These are phyloP conservation scores for Temnothorax nylanderi DNA, from an alignment of 1,140 invertebrate genomes.

Conservation along the genomic window DNA sequence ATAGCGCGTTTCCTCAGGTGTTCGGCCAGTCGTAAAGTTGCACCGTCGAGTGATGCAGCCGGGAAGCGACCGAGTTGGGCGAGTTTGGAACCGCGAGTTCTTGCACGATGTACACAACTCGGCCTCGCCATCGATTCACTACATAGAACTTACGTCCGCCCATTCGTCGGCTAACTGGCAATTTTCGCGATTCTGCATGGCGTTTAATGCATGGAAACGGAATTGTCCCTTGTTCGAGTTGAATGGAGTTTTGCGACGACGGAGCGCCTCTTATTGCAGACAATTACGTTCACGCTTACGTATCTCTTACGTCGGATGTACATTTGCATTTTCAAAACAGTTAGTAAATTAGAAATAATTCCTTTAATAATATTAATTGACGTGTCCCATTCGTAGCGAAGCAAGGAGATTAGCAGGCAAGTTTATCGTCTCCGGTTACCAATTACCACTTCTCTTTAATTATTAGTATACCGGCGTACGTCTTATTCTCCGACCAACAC, in stretches of 20 bases:
- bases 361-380: background rate
- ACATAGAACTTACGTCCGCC: constrained; percentile 5
- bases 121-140: constrained; percentile 21
- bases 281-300: background rate
- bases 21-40: constrained; percentile 37
- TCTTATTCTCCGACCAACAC: constrained; percentile 22
- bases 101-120: background rate
- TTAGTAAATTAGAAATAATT: constrained; percentile 1
- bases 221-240: constrained; percentile 22
- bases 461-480: background rate
- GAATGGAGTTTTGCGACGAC: background rate
- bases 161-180: constrained; percentile 13
- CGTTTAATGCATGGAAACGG: constrained; percentile 9
- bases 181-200: constrained; percentile 15
- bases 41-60: constrained; percentile 11
- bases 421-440: constrained; percentile 20
- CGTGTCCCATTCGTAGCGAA: background rate
- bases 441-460: constrained; percentile 46
- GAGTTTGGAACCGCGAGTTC: constrained; percentile 25
- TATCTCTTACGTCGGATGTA: background rate
- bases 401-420: background rate
- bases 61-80: constrained; percentile 30
- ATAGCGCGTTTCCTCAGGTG: constrained; percentile 28
- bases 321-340: background rate
- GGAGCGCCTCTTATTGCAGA: background rate